phyloP scores from a whole-genome alignment of 2,797 vertebrate species.

The Alosa sapidissima region DNA sequence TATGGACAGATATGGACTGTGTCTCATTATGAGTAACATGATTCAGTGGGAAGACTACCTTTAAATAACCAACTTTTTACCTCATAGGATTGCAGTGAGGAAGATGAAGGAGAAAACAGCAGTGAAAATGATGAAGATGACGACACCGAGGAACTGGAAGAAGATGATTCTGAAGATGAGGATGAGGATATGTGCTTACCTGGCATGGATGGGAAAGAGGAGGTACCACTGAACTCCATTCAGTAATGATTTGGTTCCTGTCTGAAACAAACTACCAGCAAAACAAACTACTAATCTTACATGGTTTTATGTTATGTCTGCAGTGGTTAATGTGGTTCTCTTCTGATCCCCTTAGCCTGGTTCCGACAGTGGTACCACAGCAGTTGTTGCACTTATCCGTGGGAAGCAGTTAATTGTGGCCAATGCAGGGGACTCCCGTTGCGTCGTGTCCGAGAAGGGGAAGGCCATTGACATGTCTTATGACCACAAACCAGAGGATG shows the following conservation, averaged over 20 bases:
- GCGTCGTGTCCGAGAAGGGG: conserved; percentile 91
- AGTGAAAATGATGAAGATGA: conserved; percentile 82
- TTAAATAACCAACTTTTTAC: background rate
- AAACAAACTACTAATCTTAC: background rate
- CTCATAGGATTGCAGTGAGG: conserved; percentile 89
- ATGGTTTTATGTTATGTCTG: background rate
- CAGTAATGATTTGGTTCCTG: background rate
- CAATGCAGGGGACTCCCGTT: conserved; percentile 96
- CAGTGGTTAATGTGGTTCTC: background rate
- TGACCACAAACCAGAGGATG: conserved; percentile 97
- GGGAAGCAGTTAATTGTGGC: conserved; percentile 97
- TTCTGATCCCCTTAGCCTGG: conserved; percentile 80
- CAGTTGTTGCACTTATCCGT: conserved; percentile 92
- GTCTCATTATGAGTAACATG: background rate
- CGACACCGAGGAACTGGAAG: conserved; percentile 79
- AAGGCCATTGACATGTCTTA: conserved; percentile 97
- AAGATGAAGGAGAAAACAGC: conserved; percentile 80
- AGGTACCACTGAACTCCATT: conserved; percentile 64
- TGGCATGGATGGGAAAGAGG: conserved; percentile 98
- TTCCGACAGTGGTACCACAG: conserved; percentile 96
- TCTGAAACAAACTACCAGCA: background rate
- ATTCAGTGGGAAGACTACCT: background rate
- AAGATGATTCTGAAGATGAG: conserved; percentile 76
- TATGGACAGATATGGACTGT: conserved; percentile 44
- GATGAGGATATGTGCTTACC: conserved; percentile 89